Evolutionary conservation across 2,888 invertebrate genomes (phyloP).

Genomic region (Bembecia ichneumoniformis): DNA sequence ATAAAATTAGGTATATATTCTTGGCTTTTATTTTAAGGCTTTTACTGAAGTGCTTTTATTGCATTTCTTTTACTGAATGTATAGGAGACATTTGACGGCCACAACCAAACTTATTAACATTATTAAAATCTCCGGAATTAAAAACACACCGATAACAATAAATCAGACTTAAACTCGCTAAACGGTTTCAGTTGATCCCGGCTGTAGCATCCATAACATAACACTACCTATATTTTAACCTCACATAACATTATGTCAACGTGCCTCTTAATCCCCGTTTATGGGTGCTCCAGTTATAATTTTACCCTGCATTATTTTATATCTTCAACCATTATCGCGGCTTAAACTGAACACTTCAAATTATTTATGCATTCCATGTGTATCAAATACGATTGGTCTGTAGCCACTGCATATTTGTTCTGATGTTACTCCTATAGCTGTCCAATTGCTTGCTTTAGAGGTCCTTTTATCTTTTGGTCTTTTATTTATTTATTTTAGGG

Average conservation of each 20-base stretch:
- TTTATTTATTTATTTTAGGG: too few relatives aligned
- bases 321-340: constrained; percentile 41
- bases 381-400: constrained; percentile 10
- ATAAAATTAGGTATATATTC: too few relatives aligned
- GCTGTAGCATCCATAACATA: constrained; percentile 5
- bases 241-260: constrained; percentile 42
- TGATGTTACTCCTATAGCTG: neutral
- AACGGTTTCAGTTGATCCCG: constrained; percentile 19
- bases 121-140: too few relatives aligned
- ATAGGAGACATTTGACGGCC: too few relatives aligned
- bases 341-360: constrained; percentile 34
- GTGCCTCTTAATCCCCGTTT: constrained; percentile 44
- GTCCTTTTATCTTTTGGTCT: too few relatives aligned
- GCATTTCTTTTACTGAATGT: too few relatives aligned
- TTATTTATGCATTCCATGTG: constrained; percentile 43
- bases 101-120: too few relatives aligned
- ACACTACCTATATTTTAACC: constrained; percentile 20
- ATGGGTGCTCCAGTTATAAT: constrained; percentile 42
- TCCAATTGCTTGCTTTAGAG: too few relatives aligned
- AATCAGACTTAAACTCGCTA: constrained; percentile 8
- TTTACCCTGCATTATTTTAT: constrained; percentile 56
- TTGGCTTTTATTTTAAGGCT: too few relatives aligned
- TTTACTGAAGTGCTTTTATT: too few relatives aligned
- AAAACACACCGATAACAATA: neutral
- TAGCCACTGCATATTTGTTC: neutral